Evolutionary conservation across 2,888 invertebrate species (phyloP), one percentile per base, ranked within the genome.

Genomic region (Zygogramma bicolorata): DNA sequence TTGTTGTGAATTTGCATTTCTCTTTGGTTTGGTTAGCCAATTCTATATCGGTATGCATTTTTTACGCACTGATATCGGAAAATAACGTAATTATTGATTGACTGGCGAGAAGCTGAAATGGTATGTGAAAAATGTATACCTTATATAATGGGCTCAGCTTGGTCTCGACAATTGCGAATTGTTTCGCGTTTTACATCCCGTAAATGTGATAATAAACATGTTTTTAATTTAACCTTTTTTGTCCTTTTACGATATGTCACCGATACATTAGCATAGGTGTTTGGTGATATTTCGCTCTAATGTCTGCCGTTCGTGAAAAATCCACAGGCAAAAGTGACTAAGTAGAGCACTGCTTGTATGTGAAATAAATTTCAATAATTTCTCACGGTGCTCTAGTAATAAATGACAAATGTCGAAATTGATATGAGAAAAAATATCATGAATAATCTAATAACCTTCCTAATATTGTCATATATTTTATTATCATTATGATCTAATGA

Each of bases 161-260:
- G 75, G 75, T 75, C 62, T 74, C 65, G 31, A 66, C 69, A 73
- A 67, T 66, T 70, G 74, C 70, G 13, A n/a, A 61, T n/a, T 61
- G 63, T 70, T 74, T 73, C 70, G 73, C 71, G 65, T 68, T 75
- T 71, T 71, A 76, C 70, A 77, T 76, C 74, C 83, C 85, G 84
- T 84, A 85, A 84, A 84, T 86, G 86, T 86, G 86, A 86, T 86
- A 86, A 85, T 86, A 85, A 85, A 86, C 84, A 86, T 85, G 84
- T 85, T 85, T 85, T 85, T 85, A 84, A 85, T 84, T 83, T 80
- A 81, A 66, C 57, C 75, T 76, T 77, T 78, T 83, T 79, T 81
- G 80, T 81, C 81, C 81, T 81, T 81, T 84, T 83, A 80, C 81
- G 78, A 81, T 76, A 72, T 80, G 73, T 74, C 68, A 77, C 70